phyloP scores from a whole-genome alignment of 2,113 vertebrate genomes.

The Pedionomus torquatus region DNA sequence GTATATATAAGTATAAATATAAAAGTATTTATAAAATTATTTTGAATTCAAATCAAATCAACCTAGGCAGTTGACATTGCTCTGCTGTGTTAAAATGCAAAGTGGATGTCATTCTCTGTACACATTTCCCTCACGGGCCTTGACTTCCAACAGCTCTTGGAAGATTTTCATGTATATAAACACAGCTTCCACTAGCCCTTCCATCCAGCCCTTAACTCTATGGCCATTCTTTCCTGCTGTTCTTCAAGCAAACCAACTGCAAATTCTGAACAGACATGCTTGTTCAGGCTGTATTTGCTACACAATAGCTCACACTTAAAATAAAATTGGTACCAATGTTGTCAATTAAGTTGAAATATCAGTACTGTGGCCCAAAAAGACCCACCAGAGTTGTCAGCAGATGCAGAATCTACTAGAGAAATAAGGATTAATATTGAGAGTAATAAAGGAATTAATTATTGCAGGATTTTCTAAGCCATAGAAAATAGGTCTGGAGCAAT shows the following conservation, averaged over 20 bases:
- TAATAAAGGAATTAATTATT: background rate
- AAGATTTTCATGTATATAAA: background rate
- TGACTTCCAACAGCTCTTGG: background rate
- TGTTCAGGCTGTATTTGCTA: background rate
- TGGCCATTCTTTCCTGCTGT: background rate
- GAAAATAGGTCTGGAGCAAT: background rate
- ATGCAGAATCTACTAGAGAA: background rate
- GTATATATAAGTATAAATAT: background rate
- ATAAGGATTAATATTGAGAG: background rate
- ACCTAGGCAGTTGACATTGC: background rate
- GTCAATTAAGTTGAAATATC: background rate
- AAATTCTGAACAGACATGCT: background rate
- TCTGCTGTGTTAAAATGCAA: background rate
- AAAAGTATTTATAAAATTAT: background rate
- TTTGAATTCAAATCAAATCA: background rate
- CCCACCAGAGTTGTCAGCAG: background rate
- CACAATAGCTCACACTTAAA: background rate
- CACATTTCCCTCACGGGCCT: background rate
- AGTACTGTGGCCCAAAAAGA: background rate
- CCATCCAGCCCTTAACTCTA: background rate
- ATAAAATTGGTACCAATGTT: background rate
- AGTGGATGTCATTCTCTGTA: background rate
- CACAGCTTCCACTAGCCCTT: background rate
- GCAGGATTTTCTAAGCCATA: background rate
- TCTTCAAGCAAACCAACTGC: background rate